These are phyloP conservation scores for Hemichromis elongatus DNA, from an alignment of 2,113 vertebrate species.

Conservation along the genomic window DNA sequence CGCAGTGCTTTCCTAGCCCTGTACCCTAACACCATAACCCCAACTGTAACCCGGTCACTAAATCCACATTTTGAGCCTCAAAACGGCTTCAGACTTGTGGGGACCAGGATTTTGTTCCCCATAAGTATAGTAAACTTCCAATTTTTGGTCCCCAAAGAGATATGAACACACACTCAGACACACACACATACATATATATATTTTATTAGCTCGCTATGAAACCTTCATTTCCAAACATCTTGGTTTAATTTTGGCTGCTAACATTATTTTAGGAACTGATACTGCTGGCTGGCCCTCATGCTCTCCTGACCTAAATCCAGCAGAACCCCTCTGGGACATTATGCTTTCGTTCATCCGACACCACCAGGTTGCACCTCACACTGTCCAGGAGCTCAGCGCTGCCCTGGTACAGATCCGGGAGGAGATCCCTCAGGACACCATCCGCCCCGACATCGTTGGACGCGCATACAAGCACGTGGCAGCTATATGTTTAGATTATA, in stretches of 20 bases:
- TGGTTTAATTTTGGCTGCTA: background rate
- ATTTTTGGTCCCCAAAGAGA: background rate
- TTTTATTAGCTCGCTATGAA: background rate
- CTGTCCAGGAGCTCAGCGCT: background rate
- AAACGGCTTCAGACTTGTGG: accelerated
- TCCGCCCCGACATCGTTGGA: background rate
- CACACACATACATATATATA: accelerated
- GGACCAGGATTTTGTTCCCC: accelerated
- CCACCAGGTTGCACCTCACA: background rate
- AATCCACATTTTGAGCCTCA: background rate
- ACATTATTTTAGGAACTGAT: background rate
- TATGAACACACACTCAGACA: accelerated
- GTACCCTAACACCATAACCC: accelerated
- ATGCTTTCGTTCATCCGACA: background rate
- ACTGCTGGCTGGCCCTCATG: background rate
- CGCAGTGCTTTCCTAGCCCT: background rate
- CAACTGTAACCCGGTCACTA: background rate
- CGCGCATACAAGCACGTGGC: accelerated
- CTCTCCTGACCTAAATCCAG: background rate
- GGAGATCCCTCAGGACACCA: background rate
- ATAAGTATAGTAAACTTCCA: background rate
- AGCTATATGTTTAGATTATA: background rate
- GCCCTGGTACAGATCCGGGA: background rate
- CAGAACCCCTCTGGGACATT: background rate
- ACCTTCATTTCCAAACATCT: background rate